A percentile compares a stretch with the other conserved stretches of the same genome.
These are phyloP conservation scores for Octodon degus DNA, from an alignment of 2,113 vertebrate species.

Conservation along the genomic window DNA sequence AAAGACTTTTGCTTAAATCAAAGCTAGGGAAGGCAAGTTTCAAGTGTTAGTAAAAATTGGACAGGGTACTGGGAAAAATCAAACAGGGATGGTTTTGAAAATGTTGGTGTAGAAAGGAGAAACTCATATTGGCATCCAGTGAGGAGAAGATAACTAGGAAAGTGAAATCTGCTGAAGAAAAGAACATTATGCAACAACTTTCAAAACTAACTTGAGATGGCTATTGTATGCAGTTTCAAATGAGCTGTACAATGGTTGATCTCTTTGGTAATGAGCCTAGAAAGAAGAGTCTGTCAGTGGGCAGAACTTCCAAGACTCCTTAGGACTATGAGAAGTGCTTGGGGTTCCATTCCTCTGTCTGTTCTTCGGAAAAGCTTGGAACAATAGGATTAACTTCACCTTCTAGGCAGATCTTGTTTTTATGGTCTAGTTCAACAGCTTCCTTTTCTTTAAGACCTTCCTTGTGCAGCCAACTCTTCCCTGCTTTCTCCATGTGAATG, in stretches of 20 bases:
- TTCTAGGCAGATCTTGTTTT: background rate
- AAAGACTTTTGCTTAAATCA: background rate
- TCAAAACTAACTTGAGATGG: conserved; percentile 65
- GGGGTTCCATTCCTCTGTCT: conserved; percentile 11
- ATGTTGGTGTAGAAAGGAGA: conserved; percentile 61
- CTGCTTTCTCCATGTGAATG: background rate
- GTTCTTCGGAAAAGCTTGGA: background rate
- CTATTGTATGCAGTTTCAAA: conserved; percentile 67
- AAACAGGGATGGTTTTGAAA: conserved; percentile 54
- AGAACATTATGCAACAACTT: conserved; percentile 41
- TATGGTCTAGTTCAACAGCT: background rate
- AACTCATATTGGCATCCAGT: conserved; percentile 60
- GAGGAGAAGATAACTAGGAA: conserved; percentile 69
- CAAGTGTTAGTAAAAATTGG: background rate
- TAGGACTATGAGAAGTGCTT: background rate
- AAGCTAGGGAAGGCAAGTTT: background rate
- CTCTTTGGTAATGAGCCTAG: conserved; percentile 56
- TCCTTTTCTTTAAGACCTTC: conserved; percentile 16
- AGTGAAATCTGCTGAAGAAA: conserved; percentile 66
- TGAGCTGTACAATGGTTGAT: conserved; percentile 49
- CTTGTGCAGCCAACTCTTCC: background rate
- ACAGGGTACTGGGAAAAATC: background rate
- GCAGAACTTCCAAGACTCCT: background rate
- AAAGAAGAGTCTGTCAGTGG: conserved; percentile 45
- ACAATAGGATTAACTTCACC: background rate